These are phyloP conservation scores for Heliconius sara DNA, from an alignment of 2,888 invertebrate genomes.

Conservation along the genomic window DNA sequence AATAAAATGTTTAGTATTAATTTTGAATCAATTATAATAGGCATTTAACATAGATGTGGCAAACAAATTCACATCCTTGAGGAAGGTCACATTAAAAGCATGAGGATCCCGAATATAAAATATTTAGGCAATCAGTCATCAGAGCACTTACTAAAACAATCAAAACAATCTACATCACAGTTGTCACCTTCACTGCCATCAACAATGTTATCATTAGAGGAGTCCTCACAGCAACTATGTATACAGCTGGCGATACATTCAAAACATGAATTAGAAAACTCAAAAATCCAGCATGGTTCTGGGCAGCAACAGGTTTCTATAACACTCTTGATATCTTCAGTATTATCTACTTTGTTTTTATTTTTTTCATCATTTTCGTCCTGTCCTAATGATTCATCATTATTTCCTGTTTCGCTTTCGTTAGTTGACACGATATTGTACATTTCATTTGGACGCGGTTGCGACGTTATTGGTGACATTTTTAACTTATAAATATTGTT, in stretches of 20 bases:
- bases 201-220: conserved; percentile 1
- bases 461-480: conserved; percentile 3
- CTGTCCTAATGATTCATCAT: background rate
- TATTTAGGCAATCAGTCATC: background rate
- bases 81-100: too few relatives aligned
- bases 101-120: background rate
- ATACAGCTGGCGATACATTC: conserved; percentile 2
- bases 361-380: background rate
- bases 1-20: background rate
- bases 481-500: background rate
- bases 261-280: conserved; percentile 6
- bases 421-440: conserved; percentile 5
- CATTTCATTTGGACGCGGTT: conserved; percentile 1
- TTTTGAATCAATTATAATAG: background rate
- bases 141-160: conserved; percentile 26
- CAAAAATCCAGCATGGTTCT: background rate
- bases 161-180: conserved; percentile 38
- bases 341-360: background rate
- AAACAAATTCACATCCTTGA: too few relatives aligned
- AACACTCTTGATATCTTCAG: background rate
- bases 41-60: background rate
- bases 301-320: conserved; percentile 10
- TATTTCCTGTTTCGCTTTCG: background rate
- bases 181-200: background rate
- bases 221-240: background rate